Base-by-base conservation (phyloP, 2,888 invertebrate species). In the Dasysyrphus albostriatus region DNA sequence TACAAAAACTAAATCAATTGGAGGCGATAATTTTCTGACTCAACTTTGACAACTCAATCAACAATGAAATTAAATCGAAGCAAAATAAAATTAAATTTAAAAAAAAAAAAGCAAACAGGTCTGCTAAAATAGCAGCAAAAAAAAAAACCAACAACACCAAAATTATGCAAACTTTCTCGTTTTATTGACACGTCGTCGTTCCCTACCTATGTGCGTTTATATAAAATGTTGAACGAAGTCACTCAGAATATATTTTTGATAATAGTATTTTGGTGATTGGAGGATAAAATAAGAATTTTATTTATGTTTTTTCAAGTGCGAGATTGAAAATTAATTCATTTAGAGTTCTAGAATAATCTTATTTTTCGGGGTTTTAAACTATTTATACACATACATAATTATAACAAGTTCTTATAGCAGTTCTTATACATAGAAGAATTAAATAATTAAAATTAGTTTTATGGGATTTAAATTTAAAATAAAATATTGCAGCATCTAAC, bases 61-160 rank as follows among this genome's bases (percentile, higher is more conserved):
- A 70, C 63, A 75, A 75, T 58, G 49, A 84, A 80, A 84, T 80
- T 76, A 42, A 58, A 76, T 70, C 37, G 8, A 59, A 37, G 9
- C 47, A 51, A 54, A 14, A 37, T 29, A 16, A 70, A 51, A 61
- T 24, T 2, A 24, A 14, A 29, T 29, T 37, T 34, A 32, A 49
- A 51, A 34, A 8, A 51, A 34, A 8, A 24, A 24, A 24, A 24
- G 24, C 42, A 77, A 69, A 67, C 67, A 67, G 67, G 49, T 67
- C 67, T 67, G 67, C 14, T 39, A 32, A 70, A 74, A 63, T 61
- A 69, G 69, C 7, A 69, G 63, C 44, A 59, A 61, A n/a, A 58
- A 59, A 29, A 44, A 29, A 32, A 29, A 34, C 19, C 14, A 61
- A 61, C 14, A 61, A 39, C 12, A 61, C 39, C 39, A 29, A 61